A percentile compares a stretch with the other conserved stretches of the same genome.
phyloP scores from a whole-genome alignment of 2,797 vertebrate genomes.

The Trachops cirrhosus region DNA sequence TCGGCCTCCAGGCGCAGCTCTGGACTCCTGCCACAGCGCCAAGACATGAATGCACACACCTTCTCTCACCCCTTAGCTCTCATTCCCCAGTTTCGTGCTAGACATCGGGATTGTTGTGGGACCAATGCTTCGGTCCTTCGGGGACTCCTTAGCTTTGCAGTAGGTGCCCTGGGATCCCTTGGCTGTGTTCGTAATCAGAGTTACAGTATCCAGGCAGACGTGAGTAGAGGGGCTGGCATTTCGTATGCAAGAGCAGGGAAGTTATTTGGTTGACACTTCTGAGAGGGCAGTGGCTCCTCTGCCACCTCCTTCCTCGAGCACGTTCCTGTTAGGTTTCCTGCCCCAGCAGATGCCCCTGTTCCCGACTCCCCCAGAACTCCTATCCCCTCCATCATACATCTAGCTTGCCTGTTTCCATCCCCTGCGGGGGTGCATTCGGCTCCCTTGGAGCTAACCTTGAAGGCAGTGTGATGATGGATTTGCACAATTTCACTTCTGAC shows the following conservation, averaged over 20 bases:
- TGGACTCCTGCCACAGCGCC: not conserved
- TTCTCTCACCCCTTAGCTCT: not conserved
- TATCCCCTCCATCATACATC: constrained; percentile 41
- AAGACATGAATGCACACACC: not conserved
- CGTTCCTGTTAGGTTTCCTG: constrained; percentile 44
- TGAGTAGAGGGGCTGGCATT: constrained; percentile 19
- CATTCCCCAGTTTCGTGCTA: not conserved
- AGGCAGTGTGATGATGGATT: constrained; percentile 36
- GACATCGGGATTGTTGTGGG: not conserved
- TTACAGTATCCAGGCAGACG: constrained; percentile 47
- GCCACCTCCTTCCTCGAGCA: not conserved
- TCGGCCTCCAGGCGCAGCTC: not conserved
- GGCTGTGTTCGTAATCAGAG: constrained; percentile 27
- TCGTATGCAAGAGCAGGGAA: not conserved
- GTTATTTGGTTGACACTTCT: constrained; percentile 54
- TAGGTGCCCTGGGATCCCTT: constrained; percentile 44
- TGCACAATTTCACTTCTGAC: constrained; percentile 52
- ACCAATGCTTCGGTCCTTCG: not conserved
- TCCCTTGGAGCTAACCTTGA: constrained; percentile 66
- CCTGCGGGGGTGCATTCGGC: not conserved
- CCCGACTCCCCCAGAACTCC: constrained; percentile 42
- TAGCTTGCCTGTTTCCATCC: not conserved
- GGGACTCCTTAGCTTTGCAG: not conserved
- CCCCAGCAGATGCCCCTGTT: constrained; percentile 47
- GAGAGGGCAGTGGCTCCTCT: not conserved